Evolutionary conservation across 2,113 vertebrate genomes (phyloP), one percentile per base, ranked within the genome.

Genomic region (Hoplias malabaricus): DNA sequence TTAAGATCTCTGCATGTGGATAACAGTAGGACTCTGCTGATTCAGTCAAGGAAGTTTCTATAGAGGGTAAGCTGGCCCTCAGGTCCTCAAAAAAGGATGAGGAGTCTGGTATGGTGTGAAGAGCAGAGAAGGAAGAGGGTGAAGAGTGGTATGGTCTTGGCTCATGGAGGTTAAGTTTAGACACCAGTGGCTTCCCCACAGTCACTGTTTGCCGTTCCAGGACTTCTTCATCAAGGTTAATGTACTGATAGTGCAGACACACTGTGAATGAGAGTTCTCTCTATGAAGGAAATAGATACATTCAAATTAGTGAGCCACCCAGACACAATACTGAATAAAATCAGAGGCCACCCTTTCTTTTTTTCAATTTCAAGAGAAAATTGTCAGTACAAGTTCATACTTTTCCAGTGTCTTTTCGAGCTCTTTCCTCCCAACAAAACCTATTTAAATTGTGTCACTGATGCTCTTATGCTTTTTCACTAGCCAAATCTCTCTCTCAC

Each of bases 101-200:
- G 33, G 78, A 73, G 46, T 82, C 85, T 0, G 80, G 4, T 5
- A 84, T 9, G 29, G 71, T 82, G 53, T 86, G 81, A 0, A 74
- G 68, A 61, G 86, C 87, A 71, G 73, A 29, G 73, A 81, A 68
- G 2, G 81, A 77, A 3, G 70, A 3, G 14, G 89, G 85, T 75
- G 34, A 70, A 69, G 29, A 4, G 0, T 3, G 43, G 21, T 83
- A 27, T 0, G 34, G 5, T 31, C 84, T 80, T 8, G 85, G 80
- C 56, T 92, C 84, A 8, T 88, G 80, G 71, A 96, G 91, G 79
- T 94, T 95, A 76, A 96, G 95, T 84, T 95, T 95, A 80, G 95
- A 94, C 0, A 95, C 94, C 78, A 95, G 93, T 0, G 95, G 95
- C 85, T 93, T 94, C 10, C 95, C 95, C 50, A 95, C 90, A 0